Evolutionary conservation across 2,113 vertebrate genomes (phyloP).

Genomic region (Psilopsiagon aymara): DNA sequence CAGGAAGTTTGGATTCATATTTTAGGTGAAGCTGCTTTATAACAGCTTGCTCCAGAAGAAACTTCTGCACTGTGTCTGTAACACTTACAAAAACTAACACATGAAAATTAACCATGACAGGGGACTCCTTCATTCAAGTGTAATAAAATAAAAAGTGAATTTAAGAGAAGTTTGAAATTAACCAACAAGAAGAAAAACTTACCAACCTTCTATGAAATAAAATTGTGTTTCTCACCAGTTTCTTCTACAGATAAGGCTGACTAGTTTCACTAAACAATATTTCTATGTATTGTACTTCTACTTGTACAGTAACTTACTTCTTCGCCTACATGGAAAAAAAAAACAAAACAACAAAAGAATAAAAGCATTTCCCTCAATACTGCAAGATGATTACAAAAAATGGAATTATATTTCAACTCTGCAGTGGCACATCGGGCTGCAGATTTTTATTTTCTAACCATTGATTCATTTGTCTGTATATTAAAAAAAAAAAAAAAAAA

Average conservation of each 20-base stretch:
- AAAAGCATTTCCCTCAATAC: constrained; percentile 65
- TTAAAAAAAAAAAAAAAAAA: constrained; percentile 40
- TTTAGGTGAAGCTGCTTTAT: constrained; percentile 70
- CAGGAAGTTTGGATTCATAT: constrained; percentile 71
- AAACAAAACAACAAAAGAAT: background rate
- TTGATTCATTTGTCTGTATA: constrained; percentile 76
- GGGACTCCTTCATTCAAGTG: constrained; percentile 67
- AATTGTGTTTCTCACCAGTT: constrained; percentile 60
- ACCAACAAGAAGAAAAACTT: background rate
- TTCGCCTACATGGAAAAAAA: constrained; percentile 50
- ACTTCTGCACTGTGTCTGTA: constrained; percentile 71
- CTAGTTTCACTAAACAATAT: constrained; percentile 59
- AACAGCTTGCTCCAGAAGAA: constrained; percentile 68
- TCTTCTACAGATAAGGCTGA: constrained; percentile 59
- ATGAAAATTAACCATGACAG: constrained; percentile 50
- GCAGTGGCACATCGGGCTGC: constrained; percentile 48
- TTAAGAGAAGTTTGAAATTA: background rate
- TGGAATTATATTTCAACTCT: constrained; percentile 68
- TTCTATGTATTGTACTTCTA: constrained; percentile 55
- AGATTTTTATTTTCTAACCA: constrained; percentile 57
- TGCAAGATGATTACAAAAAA: constrained; percentile 68
- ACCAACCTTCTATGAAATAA: constrained; percentile 19
- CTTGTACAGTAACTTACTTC: constrained; percentile 58
- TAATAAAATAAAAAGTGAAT: background rate
- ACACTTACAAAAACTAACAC: constrained; percentile 62